Evolutionary conservation across 2,113 vertebrate genomes (phyloP).

Genomic region (Phodopus roborovskii): DNA sequence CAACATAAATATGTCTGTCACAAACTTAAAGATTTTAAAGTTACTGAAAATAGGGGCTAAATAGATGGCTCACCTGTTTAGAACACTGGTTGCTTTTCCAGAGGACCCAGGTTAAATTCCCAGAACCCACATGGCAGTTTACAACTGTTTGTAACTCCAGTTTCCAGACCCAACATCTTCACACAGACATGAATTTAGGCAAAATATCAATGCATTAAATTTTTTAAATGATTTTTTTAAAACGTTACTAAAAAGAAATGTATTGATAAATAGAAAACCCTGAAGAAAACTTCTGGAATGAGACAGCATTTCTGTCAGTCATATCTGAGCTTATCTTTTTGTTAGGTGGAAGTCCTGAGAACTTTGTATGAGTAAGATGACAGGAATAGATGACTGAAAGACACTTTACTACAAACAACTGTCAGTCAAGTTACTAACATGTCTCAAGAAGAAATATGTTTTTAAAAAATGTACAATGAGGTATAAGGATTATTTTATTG

Average conservation of each 20-base stretch:
- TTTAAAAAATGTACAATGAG: not conserved
- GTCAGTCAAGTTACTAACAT: slow-evolving; percentile 19
- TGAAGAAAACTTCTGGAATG: not conserved
- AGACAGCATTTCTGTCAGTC: not conserved
- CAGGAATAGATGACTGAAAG: not conserved
- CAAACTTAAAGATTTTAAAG: slow-evolving; percentile 37
- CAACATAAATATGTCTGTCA: slow-evolving; percentile 17
- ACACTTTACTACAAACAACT: slow-evolving; percentile 25
- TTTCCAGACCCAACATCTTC: not conserved
- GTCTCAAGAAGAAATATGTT: not conserved
- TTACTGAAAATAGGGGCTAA: not conserved
- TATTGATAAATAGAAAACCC: not conserved
- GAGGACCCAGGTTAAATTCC: not conserved
- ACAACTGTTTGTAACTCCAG: not conserved
- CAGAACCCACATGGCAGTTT: not conserved
- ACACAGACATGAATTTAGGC: not conserved
- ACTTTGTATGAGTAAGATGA: slow-evolving; percentile 25
- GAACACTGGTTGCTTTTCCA: not conserved
- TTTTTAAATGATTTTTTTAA: no score
- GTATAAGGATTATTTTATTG: slow-evolving; percentile 13
- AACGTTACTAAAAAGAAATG: not conserved
- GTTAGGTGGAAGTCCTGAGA: not conserved
- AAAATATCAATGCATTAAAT: not conserved
- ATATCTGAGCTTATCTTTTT: not conserved
- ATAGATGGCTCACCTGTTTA: not conserved